Percentiles rank a stretch among this genome's conserved stretches.
Evolutionary conservation across 2,888 invertebrate species (phyloP).

Genomic region (Lasioglossum figueresi): DNA sequence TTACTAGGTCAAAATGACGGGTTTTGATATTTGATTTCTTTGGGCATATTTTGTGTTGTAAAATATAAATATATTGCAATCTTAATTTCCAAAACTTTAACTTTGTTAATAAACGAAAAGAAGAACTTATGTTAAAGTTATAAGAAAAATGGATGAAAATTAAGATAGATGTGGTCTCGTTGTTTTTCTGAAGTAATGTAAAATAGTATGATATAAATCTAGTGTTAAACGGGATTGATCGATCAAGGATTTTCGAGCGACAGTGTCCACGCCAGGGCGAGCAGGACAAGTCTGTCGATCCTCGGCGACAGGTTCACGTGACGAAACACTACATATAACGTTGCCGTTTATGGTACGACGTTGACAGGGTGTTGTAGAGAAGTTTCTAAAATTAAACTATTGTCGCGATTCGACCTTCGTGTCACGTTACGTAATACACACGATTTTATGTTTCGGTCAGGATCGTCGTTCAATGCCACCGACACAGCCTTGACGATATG

Average conservation of each 20-base stretch:
- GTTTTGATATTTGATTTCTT: too few relatives aligned
- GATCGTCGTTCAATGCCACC: not conserved
- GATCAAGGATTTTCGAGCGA: not conserved
- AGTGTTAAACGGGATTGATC: not conserved
- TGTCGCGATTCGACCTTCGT: not conserved
- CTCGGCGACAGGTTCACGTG: not conserved
- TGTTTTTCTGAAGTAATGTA: too few relatives aligned
- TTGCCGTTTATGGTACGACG: not conserved
- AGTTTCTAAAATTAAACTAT: not conserved
- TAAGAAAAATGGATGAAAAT: too few relatives aligned
- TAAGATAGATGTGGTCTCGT: too few relatives aligned
- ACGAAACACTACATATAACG: not conserved
- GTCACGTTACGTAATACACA: not conserved
- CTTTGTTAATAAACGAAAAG: not conserved
- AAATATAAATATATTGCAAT: too few relatives aligned
- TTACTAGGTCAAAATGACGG: too few relatives aligned
- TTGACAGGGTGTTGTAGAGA: not conserved
- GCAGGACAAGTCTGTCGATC: not conserved
- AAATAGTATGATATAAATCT: too few relatives aligned
- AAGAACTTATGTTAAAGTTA: not conserved
- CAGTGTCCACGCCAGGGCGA: not conserved
- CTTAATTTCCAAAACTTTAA: too few relatives aligned
- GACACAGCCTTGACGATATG: not conserved
- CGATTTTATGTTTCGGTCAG: not conserved
- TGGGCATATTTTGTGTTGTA: too few relatives aligned